Percentiles rank a stretch among this genome's conserved stretches.
Evolutionary conservation across 2,888 invertebrate species (phyloP).

Genomic region (Clivina fossor): DNA sequence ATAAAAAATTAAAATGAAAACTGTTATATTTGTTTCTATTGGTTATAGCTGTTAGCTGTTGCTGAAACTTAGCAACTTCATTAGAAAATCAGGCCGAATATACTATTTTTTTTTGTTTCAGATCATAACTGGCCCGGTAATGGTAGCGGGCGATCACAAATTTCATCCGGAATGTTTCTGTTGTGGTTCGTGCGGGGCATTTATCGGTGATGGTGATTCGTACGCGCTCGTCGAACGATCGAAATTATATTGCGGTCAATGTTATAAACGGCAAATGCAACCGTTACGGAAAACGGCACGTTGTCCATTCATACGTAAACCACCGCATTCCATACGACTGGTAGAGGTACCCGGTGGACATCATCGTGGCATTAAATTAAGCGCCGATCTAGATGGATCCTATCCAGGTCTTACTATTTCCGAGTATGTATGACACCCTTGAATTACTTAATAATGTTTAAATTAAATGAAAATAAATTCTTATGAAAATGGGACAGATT

Average conservation of each 20-base stretch:
- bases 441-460: no score
- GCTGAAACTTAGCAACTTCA: no score
- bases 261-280: slow-evolving; percentile 74
- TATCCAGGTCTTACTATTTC: slow-evolving; percentile 70
- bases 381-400: slow-evolving; percentile 58
- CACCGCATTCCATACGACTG: slow-evolving; percentile 83
- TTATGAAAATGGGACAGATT: no score
- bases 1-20: no score
- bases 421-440: slow-evolving; percentile 69
- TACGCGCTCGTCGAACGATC: slow-evolving; percentile 91
- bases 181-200: slow-evolving; percentile 77
- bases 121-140: slow-evolving; percentile 82
- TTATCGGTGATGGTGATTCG: slow-evolving; percentile 89
- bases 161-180: slow-evolving; percentile 96
- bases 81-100: no score
- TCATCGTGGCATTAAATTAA: slow-evolving; percentile 65
- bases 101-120: slow-evolving; percentile 39
- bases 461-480: no score
- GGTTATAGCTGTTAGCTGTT: no score
- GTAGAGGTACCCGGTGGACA: slow-evolving; percentile 75
- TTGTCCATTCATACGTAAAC: slow-evolving; percentile 57
- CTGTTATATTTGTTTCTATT: no score
- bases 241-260: slow-evolving; percentile 80
- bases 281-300: slow-evolving; percentile 58
- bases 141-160: slow-evolving; percentile 93